Conservation (phyloP, 2,888 invertebrate genomes). For the Tachina grossa region DNA sequence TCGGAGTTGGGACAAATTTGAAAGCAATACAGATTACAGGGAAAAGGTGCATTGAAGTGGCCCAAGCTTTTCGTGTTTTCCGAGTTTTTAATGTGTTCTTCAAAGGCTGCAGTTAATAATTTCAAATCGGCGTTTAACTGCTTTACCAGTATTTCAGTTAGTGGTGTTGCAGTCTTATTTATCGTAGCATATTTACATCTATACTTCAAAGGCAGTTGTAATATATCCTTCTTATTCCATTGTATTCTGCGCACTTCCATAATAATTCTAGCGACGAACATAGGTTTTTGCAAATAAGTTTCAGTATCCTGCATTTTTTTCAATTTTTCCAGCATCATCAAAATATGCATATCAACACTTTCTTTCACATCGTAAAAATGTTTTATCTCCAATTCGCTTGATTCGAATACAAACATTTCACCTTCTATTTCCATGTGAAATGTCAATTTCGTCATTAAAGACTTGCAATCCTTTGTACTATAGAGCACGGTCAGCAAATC, state of each 20-base stretch:
- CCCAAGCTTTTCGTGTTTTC: too few relatives aligned
- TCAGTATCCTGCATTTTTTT: slow-evolving; percentile 27
- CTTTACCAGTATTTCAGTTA: background rate
- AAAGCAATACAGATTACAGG: slow-evolving; percentile 73
- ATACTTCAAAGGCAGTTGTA: slow-evolving; percentile 37
- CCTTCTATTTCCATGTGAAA: slow-evolving; percentile 74
- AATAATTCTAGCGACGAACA: too few relatives aligned
- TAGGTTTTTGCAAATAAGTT: too few relatives aligned
- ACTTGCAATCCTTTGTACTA: slow-evolving; percentile 52
- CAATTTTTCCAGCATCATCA: slow-evolving; percentile 74
- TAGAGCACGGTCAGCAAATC: slow-evolving; percentile 73
- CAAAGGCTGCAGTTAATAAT: slow-evolving; percentile 1
- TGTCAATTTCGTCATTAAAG: slow-evolving; percentile 71
- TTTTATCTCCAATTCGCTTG: slow-evolving; percentile 70
- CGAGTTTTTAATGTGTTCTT: background rate
- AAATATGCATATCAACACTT: slow-evolving; percentile 75
- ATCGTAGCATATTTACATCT: slow-evolving; percentile 7
- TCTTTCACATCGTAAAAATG: slow-evolving; percentile 74
- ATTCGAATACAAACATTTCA: slow-evolving; percentile 72
- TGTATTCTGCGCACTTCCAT: slow-evolving; percentile 14
- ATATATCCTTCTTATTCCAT: background rate
- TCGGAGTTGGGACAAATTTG: slow-evolving; percentile 73
- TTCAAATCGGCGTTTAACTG: background rate
- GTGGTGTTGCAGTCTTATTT: background rate
- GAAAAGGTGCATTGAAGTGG: slow-evolving; percentile 24